Base-by-base conservation (phyloP, 2,797 vertebrate genomes). In the Paguma larvata region DNA sequence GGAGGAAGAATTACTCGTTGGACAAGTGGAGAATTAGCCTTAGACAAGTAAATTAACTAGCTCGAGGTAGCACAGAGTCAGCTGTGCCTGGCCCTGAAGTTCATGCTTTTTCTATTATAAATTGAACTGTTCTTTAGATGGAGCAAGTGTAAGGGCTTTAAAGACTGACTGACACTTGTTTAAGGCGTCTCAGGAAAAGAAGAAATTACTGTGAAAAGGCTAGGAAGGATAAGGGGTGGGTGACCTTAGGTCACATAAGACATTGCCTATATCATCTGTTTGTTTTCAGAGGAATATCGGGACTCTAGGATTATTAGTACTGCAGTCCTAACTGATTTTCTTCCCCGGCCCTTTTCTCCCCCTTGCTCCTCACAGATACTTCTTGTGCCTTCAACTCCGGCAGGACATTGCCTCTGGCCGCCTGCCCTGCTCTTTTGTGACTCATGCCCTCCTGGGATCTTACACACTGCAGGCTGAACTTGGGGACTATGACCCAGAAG, bases 391-490 rank as follows among this genome's bases (percentile, higher is more conserved):
- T 98, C 99, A 99, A 98, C 99, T 99, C 88, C 99, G 99, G 70
- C 99, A 99, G 98, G 99, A 99, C 97, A 99, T 99, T 73, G 98
- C 98, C 32, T 99, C 99, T 7, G 99, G 99, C 44, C 99, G 99
- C 6, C 98, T 99, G 97, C 99, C 99, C 0, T 99, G 99, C 97
- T 99, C 99, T 0, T 99, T 99, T 91, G 99, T 99, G 98, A 99
- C 99, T 51, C 99, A 99, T 0, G 98, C 99, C 89, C 99, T 99
- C 92, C 99, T 99, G 97, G 99, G 99, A 38, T 99, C 99, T 0
- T 99, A 99, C 95, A 99, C 99, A 0, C 97, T 99, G 97, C 99
- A 99, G 99, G 99, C 99, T 19, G 99, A 99, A 97, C 98, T 99
- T 30, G 99, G 99, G 3, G 99, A 99, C 97, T 98, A 99, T 84